Percentiles rank a stretch among this genome's conserved stretches.
phyloP scores from a whole-genome alignment of 2,113 vertebrate genomes.

The Istiophorus platypterus region DNA sequence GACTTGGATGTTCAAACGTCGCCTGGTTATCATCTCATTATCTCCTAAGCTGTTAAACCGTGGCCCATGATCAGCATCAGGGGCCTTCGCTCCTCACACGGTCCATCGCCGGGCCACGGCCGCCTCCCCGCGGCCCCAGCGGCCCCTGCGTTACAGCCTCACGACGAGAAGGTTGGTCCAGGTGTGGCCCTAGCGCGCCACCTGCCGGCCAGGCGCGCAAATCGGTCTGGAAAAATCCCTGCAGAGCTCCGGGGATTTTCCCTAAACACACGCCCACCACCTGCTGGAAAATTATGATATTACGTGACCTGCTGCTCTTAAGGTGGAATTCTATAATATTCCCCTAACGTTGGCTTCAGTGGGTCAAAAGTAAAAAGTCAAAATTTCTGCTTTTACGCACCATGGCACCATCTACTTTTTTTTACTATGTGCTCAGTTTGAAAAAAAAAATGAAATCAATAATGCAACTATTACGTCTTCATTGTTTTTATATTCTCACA shows the following conservation, averaged over 20 bases:
- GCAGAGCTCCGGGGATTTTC: background rate
- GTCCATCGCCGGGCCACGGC: background rate
- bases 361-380: background rate
- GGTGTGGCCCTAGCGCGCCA: slow-evolving; percentile 14
- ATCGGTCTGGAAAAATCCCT: background rate
- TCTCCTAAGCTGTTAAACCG: background rate
- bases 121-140: slow-evolving; percentile 12
- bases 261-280: slow-evolving; percentile 35
- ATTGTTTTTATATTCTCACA: background rate
- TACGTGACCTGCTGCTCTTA: slow-evolving; percentile 63
- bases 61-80: background rate
- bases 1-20: too few relatives aligned
- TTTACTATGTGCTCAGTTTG: too few relatives aligned
- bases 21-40: background rate
- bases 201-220: background rate
- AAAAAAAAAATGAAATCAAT: background rate
- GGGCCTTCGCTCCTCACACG: background rate
- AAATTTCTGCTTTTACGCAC: background rate
- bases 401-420: too few relatives aligned
- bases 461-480: too few relatives aligned
- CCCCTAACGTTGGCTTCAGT: background rate
- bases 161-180: too few relatives aligned
- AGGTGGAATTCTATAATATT: slow-evolving; percentile 68
- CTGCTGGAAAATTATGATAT: slow-evolving; percentile 51
- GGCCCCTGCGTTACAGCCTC: fast-evolving